Evolutionary conservation across 1,140 invertebrate species (phyloP).

Genomic region (Microplitis mediator): DNA sequence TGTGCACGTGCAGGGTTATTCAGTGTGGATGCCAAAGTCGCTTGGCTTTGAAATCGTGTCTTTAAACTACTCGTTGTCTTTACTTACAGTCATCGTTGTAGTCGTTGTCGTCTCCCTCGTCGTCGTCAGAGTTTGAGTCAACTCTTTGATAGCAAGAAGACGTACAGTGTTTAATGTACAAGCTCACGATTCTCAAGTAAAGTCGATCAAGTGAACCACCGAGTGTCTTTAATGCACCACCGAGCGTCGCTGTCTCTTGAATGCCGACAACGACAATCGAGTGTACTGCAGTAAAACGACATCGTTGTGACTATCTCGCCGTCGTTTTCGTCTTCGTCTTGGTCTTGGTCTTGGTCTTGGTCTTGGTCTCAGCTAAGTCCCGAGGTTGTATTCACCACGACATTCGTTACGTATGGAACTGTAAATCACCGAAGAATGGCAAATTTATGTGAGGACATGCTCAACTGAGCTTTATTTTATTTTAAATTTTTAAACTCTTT

Average conservation of each 20-base stretch:
- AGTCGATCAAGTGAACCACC: not conserved
- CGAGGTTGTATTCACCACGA: constrained; percentile 31
- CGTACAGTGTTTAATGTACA: not conserved
- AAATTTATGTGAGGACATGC: constrained; percentile 43
- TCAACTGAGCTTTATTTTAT: constrained; percentile 31
- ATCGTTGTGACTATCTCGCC: not conserved
- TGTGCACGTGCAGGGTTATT: constrained; percentile 44
- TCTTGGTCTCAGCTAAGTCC: constrained; percentile 25
- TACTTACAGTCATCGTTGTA: constrained; percentile 21
- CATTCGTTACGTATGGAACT: constrained; percentile 52
- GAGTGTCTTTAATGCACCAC: not conserved
- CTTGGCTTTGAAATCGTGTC: constrained; percentile 39
- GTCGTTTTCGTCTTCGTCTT: constrained; percentile 8
- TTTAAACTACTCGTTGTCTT: constrained; percentile 38
- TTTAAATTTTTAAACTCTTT: constrained; percentile 2
- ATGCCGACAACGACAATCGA: not conserved
- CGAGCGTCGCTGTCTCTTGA: not conserved
- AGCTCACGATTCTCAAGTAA: not conserved
- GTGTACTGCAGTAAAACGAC: no score
- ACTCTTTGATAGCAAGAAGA: not conserved
- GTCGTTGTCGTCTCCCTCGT: constrained; percentile 7
- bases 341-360: not conserved
- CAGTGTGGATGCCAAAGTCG: constrained; percentile 14
- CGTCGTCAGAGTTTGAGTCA: not conserved
- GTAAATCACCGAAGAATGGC: constrained; percentile 49